Conservation (phyloP, 2,797 vertebrate genomes). For the Leptodactylus fallax region DNA sequence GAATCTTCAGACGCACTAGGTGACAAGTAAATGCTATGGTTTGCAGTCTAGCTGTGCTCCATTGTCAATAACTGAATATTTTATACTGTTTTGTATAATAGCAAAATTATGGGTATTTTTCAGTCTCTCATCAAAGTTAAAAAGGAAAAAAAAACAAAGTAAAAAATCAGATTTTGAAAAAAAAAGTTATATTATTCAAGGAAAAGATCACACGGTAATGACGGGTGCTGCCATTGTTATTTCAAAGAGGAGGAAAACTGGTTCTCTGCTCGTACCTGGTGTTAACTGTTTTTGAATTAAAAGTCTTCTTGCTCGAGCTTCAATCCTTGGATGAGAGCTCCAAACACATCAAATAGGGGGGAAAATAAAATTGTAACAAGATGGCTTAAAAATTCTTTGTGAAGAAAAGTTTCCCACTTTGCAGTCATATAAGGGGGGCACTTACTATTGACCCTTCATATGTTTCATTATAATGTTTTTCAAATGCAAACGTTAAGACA, state of each 20-base stretch:
- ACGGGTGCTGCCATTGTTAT: conserved; percentile 37
- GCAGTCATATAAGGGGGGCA: conserved; percentile 67
- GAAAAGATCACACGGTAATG: conserved; percentile 53
- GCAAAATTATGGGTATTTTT: conserved; percentile 54
- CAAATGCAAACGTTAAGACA: conserved; percentile 74
- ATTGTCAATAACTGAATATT: conserved; percentile 54
- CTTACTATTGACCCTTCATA: conserved; percentile 77
- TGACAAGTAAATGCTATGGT: conserved; percentile 48
- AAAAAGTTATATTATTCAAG: conserved; percentile 58
- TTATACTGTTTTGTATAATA: conserved; percentile 48
- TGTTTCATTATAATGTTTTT: conserved; percentile 70
- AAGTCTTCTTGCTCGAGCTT: not conserved
- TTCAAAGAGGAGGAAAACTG: conserved; percentile 10
- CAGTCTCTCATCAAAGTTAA: conserved; percentile 42
- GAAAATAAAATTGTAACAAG: conserved; percentile 74
- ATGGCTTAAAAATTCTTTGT: conserved; percentile 75
- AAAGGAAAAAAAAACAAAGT: conserved; percentile 55
- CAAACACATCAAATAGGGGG: conserved; percentile 27
- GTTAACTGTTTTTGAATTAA: conserved; percentile 37
- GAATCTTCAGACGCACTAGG: conserved; percentile 24
- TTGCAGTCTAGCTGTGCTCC: conserved; percentile 28
- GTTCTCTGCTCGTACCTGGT: conserved; percentile 17
- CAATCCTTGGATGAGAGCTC: conserved; percentile 57
- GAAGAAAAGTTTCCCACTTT: conserved; percentile 71
- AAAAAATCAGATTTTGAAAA: conserved; percentile 45